Conservation (phyloP, 2,113 vertebrate species). For the Zosterops japonicus region DNA sequence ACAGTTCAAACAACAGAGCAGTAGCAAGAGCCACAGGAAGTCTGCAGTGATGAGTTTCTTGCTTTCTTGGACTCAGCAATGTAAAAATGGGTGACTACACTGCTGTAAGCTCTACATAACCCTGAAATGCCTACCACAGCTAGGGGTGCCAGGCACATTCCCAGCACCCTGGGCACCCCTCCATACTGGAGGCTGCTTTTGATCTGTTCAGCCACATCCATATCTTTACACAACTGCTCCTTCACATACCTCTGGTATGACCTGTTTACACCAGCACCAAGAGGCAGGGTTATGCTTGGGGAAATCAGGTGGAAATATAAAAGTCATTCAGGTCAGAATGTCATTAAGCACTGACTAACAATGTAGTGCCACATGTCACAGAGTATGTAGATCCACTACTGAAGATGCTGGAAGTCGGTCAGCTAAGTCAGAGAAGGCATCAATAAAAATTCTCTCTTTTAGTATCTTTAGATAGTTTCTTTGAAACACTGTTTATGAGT, state of each 20-base stretch:
- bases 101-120: not conserved
- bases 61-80: not conserved
- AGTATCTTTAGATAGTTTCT: not conserved
- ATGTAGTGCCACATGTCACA: not conserved
- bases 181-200: not conserved
- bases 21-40: not conserved
- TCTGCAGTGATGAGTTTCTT: not conserved
- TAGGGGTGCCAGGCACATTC: not conserved
- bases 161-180: not conserved
- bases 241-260: not conserved
- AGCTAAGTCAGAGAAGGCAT: not conserved
- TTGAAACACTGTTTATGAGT: not conserved
- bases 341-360: not conserved
- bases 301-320: not conserved
- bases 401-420: not conserved
- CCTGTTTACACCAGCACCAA: not conserved
- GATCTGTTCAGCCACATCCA: not conserved
- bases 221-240: not conserved
- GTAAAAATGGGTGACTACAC: not conserved
- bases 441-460: not conserved
- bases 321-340: not conserved
- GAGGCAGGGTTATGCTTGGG: not conserved
- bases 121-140: not conserved
- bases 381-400: not conserved
- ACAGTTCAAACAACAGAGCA: not conserved